Percentiles rank a stretch among this genome's conserved stretches.
Evolutionary conservation across 2,113 vertebrate species (phyloP).

Genomic region (Bufo gargarizans): DNA sequence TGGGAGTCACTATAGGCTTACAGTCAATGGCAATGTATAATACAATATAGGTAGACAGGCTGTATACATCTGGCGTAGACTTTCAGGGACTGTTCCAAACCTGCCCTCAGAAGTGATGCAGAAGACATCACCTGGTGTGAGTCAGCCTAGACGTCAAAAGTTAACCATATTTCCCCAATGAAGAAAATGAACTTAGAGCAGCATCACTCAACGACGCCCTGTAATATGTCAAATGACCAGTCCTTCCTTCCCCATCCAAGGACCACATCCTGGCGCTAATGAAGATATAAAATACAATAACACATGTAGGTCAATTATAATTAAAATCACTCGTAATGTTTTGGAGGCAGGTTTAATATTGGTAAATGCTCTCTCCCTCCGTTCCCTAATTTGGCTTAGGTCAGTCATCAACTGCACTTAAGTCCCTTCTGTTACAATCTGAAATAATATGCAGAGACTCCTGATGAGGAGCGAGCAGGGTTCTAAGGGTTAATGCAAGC

Average conservation of each 20-base stretch:
- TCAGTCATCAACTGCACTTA: conserved; percentile 43
- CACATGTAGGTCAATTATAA: conserved; percentile 51
- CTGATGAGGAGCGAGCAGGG: background rate
- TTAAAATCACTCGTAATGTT: conserved; percentile 9
- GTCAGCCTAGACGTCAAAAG: background rate
- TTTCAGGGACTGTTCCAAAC: background rate
- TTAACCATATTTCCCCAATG: background rate
- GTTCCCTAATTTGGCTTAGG: conserved; percentile 34
- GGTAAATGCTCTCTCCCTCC: conserved; percentile 7
- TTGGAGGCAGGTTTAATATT: conserved; percentile 37
- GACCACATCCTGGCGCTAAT: background rate
- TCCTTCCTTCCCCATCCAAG: background rate
- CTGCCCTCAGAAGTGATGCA: background rate
- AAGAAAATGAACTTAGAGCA: background rate
- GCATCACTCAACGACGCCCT: background rate
- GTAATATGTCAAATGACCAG: background rate
- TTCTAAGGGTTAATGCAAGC: background rate
- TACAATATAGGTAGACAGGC: too few relatives aligned
- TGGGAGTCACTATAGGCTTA: too few relatives aligned
- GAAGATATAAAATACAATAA: conserved; percentile 21
- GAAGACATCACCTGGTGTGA: background rate
- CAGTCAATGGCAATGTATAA: too few relatives aligned
- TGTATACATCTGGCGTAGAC: too few relatives aligned
- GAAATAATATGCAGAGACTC: conserved; percentile 1
- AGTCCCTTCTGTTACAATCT: conserved; percentile 39